Conservation (phyloP, 2,113 vertebrate species). For the Tinamus guttatus region DNA sequence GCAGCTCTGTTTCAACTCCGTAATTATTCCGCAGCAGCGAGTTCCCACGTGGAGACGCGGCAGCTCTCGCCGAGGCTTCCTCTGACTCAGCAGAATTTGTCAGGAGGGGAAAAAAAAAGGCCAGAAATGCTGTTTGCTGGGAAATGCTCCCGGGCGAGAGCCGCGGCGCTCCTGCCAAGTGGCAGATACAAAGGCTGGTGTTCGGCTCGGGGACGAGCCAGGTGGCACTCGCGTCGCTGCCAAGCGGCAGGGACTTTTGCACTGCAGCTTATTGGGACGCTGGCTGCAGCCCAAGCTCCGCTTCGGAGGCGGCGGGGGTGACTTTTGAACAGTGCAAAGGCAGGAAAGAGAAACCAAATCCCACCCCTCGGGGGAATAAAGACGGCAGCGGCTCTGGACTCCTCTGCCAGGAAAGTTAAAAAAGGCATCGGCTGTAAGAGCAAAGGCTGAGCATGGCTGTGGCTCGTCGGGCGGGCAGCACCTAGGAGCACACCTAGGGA, state of each 20-base stretch:
- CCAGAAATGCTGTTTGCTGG: neutral
- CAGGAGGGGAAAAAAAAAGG: neutral
- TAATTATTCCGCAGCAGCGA: slow-evolving; percentile 21
- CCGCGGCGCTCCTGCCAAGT: neutral
- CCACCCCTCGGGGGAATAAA: neutral
- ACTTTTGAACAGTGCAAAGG: neutral
- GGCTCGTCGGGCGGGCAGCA: neutral
- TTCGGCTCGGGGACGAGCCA: neutral
- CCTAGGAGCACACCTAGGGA: neutral
- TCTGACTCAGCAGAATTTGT: slow-evolving; percentile 49
- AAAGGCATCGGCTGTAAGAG: neutral
- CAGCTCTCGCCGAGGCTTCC: neutral
- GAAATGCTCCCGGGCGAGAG: neutral
- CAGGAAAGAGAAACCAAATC: neutral
- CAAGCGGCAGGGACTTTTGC: rapidly evolving
- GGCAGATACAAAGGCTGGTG: neutral
- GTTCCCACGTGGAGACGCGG: slow-evolving; percentile 49
- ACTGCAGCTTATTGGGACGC: rapidly evolving
- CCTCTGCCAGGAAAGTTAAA: neutral
- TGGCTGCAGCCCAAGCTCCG: rapidly evolving
- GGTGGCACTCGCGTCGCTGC: neutral
- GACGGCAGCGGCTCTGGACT: neutral
- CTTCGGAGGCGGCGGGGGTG: neutral
- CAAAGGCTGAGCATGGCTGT: neutral
- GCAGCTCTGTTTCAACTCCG: neutral